Conservation (phyloP, 2,888 invertebrate species). For the Cecidostiba fungosa region DNA sequence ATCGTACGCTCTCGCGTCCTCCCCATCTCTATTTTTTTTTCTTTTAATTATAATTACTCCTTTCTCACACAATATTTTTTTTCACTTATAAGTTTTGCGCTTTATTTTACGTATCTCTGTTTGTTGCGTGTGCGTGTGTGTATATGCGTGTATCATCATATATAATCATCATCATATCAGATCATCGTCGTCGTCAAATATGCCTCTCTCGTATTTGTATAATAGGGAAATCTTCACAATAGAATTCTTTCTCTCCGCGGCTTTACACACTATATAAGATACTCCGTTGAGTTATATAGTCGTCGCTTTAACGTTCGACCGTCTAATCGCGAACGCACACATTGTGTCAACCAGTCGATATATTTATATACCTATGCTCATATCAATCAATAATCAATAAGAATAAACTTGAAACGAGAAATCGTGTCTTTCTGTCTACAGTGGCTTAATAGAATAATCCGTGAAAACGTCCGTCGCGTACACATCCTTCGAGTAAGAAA, state of each 20-base stretch:
- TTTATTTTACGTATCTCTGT: conserved; percentile 49
- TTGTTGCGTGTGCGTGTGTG: conserved; percentile 56
- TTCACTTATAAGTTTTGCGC: conserved; percentile 36
- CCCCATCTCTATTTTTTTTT: conserved; percentile 1
- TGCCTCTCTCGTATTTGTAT: neutral
- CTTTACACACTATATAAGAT: neutral
- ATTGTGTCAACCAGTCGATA: no score
- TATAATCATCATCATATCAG: neutral
- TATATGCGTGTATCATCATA: conserved; percentile 46
- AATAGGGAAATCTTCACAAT: neutral
- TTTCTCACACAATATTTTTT: neutral
- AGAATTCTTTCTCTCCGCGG: neutral
- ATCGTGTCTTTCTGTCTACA: neutral
- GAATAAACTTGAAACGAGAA: neutral
- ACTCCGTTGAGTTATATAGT: neutral
- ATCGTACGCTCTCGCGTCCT: neutral
- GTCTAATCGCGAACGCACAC: conserved; percentile 4
- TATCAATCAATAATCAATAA: neutral
- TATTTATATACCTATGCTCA: neutral
- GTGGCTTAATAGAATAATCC: neutral
- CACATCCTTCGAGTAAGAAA: conserved; percentile 22
- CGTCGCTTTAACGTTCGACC: conserved; percentile 15
- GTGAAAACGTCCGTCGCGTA: neutral
- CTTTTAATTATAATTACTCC: neutral
- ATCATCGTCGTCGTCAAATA: neutral